A percentile compares a stretch with the other conserved stretches of the same genome.
Conservation (phyloP, 53 echinoderm and acorn worm species). For the Temnopleurus reevesii region DNA sequence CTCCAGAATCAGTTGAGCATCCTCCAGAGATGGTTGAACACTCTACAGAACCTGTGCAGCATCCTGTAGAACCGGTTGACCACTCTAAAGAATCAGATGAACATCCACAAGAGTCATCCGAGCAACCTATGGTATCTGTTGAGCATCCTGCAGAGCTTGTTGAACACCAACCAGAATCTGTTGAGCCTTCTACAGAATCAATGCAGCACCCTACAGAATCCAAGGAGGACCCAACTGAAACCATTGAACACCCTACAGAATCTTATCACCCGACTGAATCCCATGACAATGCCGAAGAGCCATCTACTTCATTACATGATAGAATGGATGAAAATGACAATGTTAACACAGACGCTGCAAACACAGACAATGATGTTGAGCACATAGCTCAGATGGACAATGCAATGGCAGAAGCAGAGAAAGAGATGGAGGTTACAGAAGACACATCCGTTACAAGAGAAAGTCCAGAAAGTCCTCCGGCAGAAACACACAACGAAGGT, state of each 20-base stretch:
- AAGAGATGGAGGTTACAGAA: neutral
- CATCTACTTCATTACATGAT: neutral
- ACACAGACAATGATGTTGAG: neutral
- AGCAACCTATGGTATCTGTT: too few species aligned
- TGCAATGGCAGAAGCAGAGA: neutral
- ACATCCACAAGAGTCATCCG: neutral
- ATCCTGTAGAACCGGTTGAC: too few species aligned
- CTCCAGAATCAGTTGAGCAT: neutral
- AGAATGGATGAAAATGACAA: neutral
- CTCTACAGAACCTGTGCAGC: too few species aligned
- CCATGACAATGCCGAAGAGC: neutral
- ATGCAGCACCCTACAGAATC: too few species aligned
- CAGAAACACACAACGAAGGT: neutral
- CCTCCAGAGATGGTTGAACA: neutral
- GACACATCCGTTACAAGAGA: neutral
- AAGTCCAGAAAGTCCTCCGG: conserved; percentile 6
- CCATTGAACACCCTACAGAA: too few species aligned
- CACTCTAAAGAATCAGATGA: too few species aligned
- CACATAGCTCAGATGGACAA: neutral
- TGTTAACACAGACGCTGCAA: too few species aligned
- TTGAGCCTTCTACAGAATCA: neutral
- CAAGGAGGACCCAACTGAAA: too few species aligned
- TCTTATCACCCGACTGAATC: too few species aligned
- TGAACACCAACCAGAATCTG: too few species aligned
- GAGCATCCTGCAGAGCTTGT: too few species aligned